These are phyloP conservation scores for Dusona sp. DNA, from an alignment of 2,888 invertebrate species.

Conservation along the genomic window DNA sequence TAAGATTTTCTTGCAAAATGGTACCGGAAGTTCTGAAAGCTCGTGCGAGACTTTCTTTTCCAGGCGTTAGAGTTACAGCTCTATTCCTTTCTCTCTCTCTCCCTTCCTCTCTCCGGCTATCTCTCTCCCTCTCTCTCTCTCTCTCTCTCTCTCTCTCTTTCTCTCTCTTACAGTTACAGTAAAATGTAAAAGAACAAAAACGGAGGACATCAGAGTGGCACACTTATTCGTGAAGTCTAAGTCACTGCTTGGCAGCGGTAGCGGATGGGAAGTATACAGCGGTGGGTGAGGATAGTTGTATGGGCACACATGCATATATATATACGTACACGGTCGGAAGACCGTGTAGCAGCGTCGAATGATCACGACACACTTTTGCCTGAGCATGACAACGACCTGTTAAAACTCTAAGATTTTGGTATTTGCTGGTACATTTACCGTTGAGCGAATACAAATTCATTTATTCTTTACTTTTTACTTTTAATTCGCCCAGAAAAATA, in stretches of 20 bases:
- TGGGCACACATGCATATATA: conserved; percentile 11
- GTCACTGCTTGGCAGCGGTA: conserved; percentile 65
- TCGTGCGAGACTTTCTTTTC: conserved; percentile 27
- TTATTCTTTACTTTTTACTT: neutral
- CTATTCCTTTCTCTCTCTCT: neutral
- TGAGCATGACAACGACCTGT: conserved; percentile 23
- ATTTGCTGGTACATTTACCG: neutral
- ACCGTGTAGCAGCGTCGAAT: conserved; percentile 26
- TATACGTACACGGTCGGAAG: conserved; percentile 12
- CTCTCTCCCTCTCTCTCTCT: neutral
- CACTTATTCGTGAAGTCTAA: conserved; percentile 69
- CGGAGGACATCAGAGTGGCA: conserved; percentile 59
- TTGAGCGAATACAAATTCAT: neutral
- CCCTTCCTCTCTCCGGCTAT: neutral
- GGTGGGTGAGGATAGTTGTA: conserved; percentile 17
- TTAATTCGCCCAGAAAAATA: neutral
- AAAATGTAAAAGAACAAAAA: conserved; percentile 40
- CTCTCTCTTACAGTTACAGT: neutral
- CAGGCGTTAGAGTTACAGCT: neutral
- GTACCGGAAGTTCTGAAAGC: conserved; percentile 45
- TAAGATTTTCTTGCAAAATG: neutral
- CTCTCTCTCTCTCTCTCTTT: conserved; percentile 1
- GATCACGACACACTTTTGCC: conserved; percentile 63
- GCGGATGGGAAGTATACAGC: conserved; percentile 31
- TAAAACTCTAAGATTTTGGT: conserved; percentile 20